Evolutionary conservation across 2,797 vertebrate genomes (phyloP).

Genomic region (Rhinophrynus dorsalis): DNA sequence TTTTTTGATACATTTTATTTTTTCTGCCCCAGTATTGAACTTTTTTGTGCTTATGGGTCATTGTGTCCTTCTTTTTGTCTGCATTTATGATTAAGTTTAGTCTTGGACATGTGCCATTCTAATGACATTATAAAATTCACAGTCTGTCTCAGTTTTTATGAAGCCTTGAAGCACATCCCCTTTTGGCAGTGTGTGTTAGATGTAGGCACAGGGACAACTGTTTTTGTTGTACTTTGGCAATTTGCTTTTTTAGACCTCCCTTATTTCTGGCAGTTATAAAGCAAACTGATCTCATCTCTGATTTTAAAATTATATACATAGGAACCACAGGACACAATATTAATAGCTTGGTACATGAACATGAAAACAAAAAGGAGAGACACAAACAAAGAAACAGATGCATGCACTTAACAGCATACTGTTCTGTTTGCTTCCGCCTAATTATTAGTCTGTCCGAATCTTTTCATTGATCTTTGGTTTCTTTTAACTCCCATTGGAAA

Average conservation of each 20-base stretch:
- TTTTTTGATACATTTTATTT: too few relatives aligned
- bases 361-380: conserved; percentile 25
- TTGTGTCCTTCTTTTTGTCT: too few relatives aligned
- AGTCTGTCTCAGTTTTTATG: conserved; percentile 8
- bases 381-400: conserved; percentile 38
- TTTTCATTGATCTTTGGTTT: conserved; percentile 27
- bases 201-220: neutral
- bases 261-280: conserved; percentile 28
- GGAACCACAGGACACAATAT: conserved; percentile 27
- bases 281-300: conserved; percentile 28
- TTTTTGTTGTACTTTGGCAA: conserved; percentile 5
- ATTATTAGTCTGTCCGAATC: conserved; percentile 41
- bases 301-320: conserved; percentile 42
- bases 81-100: too few relatives aligned
- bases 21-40: too few relatives aligned
- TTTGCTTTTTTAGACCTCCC: conserved; percentile 11
- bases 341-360: conserved; percentile 41
- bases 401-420: conserved; percentile 29
- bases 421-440: conserved; percentile 19
- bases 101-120: neutral
- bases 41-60: too few relatives aligned
- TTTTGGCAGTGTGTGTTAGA: neutral
- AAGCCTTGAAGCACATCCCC: fast-evolving
- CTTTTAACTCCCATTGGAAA: conserved; percentile 24
- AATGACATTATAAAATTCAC: neutral